Conservation (phyloP, 2,113 vertebrate genomes). For the Poecilia latipinna region DNA sequence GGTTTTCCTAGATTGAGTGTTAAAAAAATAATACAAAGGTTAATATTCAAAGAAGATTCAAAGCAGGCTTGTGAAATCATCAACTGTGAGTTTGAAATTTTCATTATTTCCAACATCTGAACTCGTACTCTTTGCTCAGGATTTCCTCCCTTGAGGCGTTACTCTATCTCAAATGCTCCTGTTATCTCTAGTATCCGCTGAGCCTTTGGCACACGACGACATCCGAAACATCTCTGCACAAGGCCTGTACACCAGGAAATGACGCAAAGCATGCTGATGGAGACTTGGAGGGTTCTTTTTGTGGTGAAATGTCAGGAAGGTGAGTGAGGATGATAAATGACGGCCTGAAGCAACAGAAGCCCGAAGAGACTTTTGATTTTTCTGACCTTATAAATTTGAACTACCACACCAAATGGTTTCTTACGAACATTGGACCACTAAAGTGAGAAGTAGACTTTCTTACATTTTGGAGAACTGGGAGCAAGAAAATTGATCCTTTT, state of each 20-base stretch:
- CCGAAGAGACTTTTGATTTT: neutral
- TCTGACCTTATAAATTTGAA: neutral
- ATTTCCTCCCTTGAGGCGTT: conserved; percentile 64
- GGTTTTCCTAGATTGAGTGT: neutral
- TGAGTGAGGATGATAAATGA: neutral
- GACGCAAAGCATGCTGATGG: conserved; percentile 56
- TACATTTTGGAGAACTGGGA: neutral
- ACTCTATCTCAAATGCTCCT: conserved; percentile 39
- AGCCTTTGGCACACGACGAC: conserved; percentile 50
- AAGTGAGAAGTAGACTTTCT: neutral
- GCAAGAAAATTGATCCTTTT: neutral
- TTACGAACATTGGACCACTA: neutral
- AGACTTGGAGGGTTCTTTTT: conserved; percentile 22
- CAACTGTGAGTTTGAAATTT: conserved; percentile 1
- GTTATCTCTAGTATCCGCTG: conserved; percentile 64
- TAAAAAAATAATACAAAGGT: neutral
- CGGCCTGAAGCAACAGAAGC: neutral
- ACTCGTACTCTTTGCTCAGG: conserved; percentile 36
- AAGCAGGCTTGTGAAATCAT: neutral
- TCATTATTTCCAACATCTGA: conserved; percentile 31
- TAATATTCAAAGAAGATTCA: neutral
- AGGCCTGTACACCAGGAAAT: conserved; percentile 56
- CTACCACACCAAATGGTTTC: neutral
- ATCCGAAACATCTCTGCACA: conserved; percentile 62
- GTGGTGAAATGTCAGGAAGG: conserved; percentile 37